phyloP scores from a whole-genome alignment of 2,113 vertebrate species.

The Chloropsis hardwickii region DNA sequence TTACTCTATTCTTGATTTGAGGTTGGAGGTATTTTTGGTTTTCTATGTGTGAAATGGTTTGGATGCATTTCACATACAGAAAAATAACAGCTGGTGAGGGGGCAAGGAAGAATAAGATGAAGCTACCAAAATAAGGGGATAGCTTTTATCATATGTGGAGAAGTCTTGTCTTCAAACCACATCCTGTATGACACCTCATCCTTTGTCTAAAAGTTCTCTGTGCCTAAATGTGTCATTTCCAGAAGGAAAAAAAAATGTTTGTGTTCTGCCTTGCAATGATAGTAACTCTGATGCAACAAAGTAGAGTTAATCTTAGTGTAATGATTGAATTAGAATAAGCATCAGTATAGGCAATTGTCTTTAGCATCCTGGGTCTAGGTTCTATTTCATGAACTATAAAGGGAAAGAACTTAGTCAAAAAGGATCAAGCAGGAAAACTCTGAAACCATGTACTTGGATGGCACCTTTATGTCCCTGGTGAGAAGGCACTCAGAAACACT shows the following conservation, averaged over 20 bases:
- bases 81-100: constrained; percentile 64
- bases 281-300: neutral
- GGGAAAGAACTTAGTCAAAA: neutral
- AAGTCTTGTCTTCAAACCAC: neutral
- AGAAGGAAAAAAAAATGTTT: neutral
- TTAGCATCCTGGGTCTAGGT: neutral
- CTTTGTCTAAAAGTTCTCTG: neutral
- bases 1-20: constrained; percentile 20
- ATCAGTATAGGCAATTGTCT: neutral
- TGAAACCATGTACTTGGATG: neutral
- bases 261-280: neutral
- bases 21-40: neutral
- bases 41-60: neutral
- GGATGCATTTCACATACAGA: constrained; percentile 21
- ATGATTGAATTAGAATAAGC: neutral
- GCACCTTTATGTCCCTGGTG: neutral
- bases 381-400: neutral
- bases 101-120: constrained; percentile 32
- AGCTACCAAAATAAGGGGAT: constrained; percentile 12
- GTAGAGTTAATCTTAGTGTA: neutral
- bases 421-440: neutral
- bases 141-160: neutral
- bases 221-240: neutral
- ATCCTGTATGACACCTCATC: neutral
- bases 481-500: neutral